Evolutionary conservation across 2,113 vertebrate species (phyloP), one percentile per base, ranked within the genome.

Genomic region (Scomber japonicus): DNA sequence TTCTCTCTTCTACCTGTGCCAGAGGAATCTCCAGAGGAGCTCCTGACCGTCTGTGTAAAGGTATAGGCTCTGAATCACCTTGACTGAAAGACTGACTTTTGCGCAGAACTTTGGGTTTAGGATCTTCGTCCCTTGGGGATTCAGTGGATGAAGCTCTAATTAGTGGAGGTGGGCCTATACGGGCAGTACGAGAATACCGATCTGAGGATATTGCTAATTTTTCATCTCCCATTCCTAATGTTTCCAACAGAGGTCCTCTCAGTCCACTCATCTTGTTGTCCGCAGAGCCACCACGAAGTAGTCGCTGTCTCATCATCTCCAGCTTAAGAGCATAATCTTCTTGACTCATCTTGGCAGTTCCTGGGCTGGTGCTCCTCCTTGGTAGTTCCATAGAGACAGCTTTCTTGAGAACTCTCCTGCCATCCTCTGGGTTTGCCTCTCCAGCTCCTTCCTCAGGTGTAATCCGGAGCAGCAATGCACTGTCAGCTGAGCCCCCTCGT

Each of bases 1-100:
- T 87, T 56, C 96, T 93, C 64, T 96, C 92, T 79, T 97, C 97
- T 5, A 96, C 66, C 14, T 93, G 94, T 21, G 96, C 96, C 80
- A 98, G 40, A 0, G 98, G 98, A 70, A 99, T 99, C 91, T 99
- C 98, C 1, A 99, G 82, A 3, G 98, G 98, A 0, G 97, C 97
- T 0, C 98, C 98, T 0, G 96, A 97, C 0, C 97, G 95, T 16
- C 98, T 95, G 75, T 99, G 97, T 75, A 97, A 89, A 57, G 96
- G 90, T 0, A 97, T 95, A 0, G 97, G 97, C 74, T 98, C 97
- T 0, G 95, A 90, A 0, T 99, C 98, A 0, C 97, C 97, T 1
- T 99, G 97, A 51, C 97, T 98, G 81, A 99, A 99, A 64, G 98
- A 99, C 62, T 97, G 96, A 89, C 97, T 98, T 88, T 99, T 99